Conservation (phyloP, 2,113 vertebrate genomes). For the Urocitellus parryii region DNA sequence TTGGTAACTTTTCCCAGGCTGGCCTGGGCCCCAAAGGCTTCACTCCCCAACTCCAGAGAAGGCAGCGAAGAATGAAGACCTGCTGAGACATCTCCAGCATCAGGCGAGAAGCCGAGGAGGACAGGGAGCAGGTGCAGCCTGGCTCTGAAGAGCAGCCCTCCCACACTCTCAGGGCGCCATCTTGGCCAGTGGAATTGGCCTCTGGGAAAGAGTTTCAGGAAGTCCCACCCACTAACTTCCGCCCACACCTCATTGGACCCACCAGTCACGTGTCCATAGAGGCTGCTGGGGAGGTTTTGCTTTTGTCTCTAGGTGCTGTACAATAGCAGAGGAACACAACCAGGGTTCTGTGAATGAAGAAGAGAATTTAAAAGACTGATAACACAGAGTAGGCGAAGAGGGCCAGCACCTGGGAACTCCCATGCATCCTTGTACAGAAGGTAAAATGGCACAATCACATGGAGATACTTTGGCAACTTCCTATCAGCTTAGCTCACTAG, state of each 20-base stretch:
- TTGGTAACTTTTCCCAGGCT: too few relatives aligned
- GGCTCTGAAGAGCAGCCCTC: not conserved
- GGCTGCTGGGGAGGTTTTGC: not conserved
- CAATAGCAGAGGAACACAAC: too few relatives aligned
- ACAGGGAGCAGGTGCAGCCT: not conserved
- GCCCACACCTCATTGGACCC: not conserved
- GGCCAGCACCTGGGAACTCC: not conserved
- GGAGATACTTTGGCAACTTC: too few relatives aligned
- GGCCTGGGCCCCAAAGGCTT: too few relatives aligned
- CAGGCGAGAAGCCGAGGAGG: not conserved
- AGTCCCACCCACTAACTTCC: not conserved
- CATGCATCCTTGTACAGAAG: too few relatives aligned
- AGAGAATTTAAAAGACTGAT: not conserved
- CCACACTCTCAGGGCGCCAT: too few relatives aligned
- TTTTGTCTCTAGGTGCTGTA: not conserved
- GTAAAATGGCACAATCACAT: not conserved
- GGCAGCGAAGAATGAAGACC: not conserved
- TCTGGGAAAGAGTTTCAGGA: too few relatives aligned
- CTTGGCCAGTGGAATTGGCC: too few relatives aligned
- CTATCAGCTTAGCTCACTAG: not conserved
- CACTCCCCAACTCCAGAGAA: not conserved
- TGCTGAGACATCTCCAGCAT: not conserved
- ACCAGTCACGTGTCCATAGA: rapidly evolving
- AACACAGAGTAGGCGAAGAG: not conserved
- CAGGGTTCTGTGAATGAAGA: not conserved